Evolutionary conservation across 64 coral and sea anemone species (phyloP), one percentile per base, ranked within the genome.

Genomic region (Astreopora myriophthalma): DNA sequence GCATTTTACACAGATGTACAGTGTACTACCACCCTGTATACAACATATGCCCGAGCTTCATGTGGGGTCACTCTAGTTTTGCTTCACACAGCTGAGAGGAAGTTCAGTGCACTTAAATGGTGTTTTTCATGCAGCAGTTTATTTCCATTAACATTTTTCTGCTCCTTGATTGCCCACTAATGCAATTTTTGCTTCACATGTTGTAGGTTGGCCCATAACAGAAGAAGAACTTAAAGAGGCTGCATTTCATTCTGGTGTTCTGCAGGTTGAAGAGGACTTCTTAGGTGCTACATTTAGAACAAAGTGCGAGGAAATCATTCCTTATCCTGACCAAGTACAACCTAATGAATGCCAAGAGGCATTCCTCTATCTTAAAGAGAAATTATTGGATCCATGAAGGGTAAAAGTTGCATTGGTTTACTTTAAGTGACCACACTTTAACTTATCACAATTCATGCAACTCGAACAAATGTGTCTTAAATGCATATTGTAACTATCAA

Each of bases 211-310:
- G 24, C 88, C 73, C 63, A 57, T 91, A 48, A 70, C 88, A 81
- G 88, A 90, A 66, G 88, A 78, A 24, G 32, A 79, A 40, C 34
- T 90, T 0, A 77, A 90, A 80, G 88, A 79, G 32, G 88, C 40
- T 63, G 88, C 88, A 39, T 8, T 37, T 23, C 61, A 67, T 36
- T 90, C 88, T 66, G 88, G 88, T 38, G 74, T 80, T 23, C 73
- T 90, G 12, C 13, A 79, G 12, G 38, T 66, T 26, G 60, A 5
- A 23, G 57, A 76, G 3, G 88, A 78, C 38, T 79, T 79, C 74
- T 58, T 90, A 2, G 73, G 80, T 8, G 29, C 51, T 64, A 33
- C 72, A 8, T 78, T 90, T 76, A 63, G 75, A 30, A 24, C 8
- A 24, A 34, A 65, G 58, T 90, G 88, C 67, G 73, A 90, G 63